Evolutionary conservation across 1,140 invertebrate genomes (phyloP), one percentile per base, ranked within the genome.

Genomic region (Drosophila orena): DNA sequence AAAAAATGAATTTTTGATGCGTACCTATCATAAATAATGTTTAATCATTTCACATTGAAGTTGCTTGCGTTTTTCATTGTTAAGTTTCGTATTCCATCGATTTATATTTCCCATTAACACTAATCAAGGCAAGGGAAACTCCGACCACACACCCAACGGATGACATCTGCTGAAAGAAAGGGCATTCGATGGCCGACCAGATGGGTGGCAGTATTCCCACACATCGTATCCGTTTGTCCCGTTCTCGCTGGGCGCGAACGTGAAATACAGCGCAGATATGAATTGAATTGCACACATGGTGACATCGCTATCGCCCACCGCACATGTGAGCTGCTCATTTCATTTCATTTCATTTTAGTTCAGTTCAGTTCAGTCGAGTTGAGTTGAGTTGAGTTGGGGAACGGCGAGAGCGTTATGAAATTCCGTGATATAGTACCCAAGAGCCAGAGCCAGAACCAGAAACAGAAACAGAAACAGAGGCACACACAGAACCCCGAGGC

Each of bases 221-320:
- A 59, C 59, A 42, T 57, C 59, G 38, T 56, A 61, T 15, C 35
- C 53, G 58, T 20, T 57, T 58, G 58, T 60, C 58, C 58, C 35
- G 52, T 24, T 58, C 58, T 27, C 24, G 35, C 2, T 11, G 4
- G 12, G 5, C 20, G 8, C 20, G 11, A 22, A 56, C 35, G 38
- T 61, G 53, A 61, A 57, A 59, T 59, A 59, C 54, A 42, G 37
- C 17, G 17, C 54, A 59, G 54, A 62, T 62, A 62, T 59, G 59
- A 17, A 59, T 11, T 62, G 59, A 17, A 59, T 11, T 62, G 59
- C 59, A 62, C 59, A 62, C 59, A 62, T 62, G 59, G 52, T 37
- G 35, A 59, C 59, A 22, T 62, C 30, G 30, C 30, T 30, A 62
- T 59, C 54, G 54, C 22, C n/a, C 35, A 40, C 11, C 30, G 12